These are phyloP conservation scores for Lota lota DNA, from an alignment of 2,113 vertebrate genomes.

Conservation along the genomic window DNA sequence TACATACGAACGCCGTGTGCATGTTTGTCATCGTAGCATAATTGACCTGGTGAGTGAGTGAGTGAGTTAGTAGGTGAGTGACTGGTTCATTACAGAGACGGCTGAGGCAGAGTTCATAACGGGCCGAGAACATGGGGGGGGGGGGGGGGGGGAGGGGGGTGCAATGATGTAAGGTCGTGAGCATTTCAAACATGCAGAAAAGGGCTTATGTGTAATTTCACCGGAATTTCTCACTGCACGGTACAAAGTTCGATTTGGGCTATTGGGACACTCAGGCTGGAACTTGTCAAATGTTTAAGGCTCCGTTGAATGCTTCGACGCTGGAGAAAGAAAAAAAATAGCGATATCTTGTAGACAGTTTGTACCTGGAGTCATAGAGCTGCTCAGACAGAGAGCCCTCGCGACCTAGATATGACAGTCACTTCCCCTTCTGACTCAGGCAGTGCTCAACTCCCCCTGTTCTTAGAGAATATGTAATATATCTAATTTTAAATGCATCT, in stretches of 20 bases:
- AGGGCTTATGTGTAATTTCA: slow-evolving; percentile 38
- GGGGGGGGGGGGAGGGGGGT: slow-evolving; percentile 4
- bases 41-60: background rate
- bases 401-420: slow-evolving; percentile 42
- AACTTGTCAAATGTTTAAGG: slow-evolving; percentile 50
- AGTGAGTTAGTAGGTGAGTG: slow-evolving; percentile 17
- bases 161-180: slow-evolving; percentile 50
- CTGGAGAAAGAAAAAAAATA: slow-evolving; percentile 27
- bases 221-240: slow-evolving; percentile 43
- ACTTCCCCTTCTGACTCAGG: background rate
- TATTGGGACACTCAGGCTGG: slow-evolving; percentile 49
- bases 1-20: background rate
- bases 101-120: slow-evolving; percentile 1
- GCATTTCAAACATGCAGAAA: slow-evolving; percentile 56
- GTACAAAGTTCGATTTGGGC: slow-evolving; percentile 50
- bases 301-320: slow-evolving; percentile 27
- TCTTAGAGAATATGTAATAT: too few relatives aligned
- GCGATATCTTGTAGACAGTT: slow-evolving; percentile 19
- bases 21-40: background rate
- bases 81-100: slow-evolving; percentile 37
- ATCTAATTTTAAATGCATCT: too few relatives aligned
- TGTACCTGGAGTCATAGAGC: slow-evolving; percentile 40
- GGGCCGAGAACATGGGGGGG: background rate
- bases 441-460: too few relatives aligned
- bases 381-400: slow-evolving; percentile 35